Evolutionary conservation across 2,888 invertebrate species (phyloP), one percentile per base, ranked within the genome.

Genomic region (Mylabris sibirica): DNA sequence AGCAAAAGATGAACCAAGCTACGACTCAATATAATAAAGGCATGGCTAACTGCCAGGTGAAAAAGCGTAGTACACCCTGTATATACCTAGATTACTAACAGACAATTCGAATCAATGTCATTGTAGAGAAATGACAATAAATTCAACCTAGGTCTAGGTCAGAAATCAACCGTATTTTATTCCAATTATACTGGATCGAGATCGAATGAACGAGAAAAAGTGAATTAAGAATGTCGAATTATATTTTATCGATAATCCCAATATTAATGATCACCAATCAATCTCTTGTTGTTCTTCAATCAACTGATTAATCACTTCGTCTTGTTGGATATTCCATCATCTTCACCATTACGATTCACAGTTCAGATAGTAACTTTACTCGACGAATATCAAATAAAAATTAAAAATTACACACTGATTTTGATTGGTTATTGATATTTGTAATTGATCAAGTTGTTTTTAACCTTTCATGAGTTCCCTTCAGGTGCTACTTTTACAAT

Each of bases 401-500:
- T 14, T 2, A n/a, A 34, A 57, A 49, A 61, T 69, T 57, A 62
- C 72, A 72, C 67, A 69, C 72, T 67, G 72, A 76, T 76, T 77
- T 78, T 79, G 80, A 80, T 80, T 77, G 78, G 78, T 78, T 72
- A 77, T 74, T 74, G 75, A 72, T 74, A 73, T 30, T 30, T 69
- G 73, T 79, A 79, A 80, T 79, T 78, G 79, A 79, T 80, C 78
- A 79, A 78, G 74, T 78, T 76, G 76, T 73, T 75, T 73, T 75
- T 76, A 77, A 78, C 76, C 77, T 77, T 75, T 74, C 72, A 73
- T 74, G 49, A 60, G 57, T 64, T 64, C 67, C 65, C 70, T 68
- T 30, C 35, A 35, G 60, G 30, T 34, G 30, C 6, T 26, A 20
- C 6, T 26, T 34, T 59, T 26, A 22, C 17, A 20, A 60, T 30